Evolutionary conservation across 2,888 invertebrate species (phyloP).

Genomic region (Dryobotodes eremita): DNA sequence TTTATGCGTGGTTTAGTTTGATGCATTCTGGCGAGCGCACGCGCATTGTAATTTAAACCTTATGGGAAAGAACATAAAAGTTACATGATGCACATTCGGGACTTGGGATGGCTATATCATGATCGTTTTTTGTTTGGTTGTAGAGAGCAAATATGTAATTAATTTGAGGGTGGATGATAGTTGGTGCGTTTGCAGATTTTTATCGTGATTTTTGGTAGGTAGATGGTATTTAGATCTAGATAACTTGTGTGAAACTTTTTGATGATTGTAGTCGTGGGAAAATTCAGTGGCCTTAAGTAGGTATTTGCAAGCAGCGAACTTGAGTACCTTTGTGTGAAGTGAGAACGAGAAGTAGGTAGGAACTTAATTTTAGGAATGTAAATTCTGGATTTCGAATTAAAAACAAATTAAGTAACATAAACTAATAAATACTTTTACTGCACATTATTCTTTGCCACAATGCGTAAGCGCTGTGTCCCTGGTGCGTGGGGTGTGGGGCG

Average conservation of each 20-base stretch:
- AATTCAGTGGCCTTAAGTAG: too few relatives aligned
- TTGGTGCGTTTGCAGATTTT: slow-evolving; percentile 48
- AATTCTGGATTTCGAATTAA: too few relatives aligned
- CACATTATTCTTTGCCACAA: too few relatives aligned
- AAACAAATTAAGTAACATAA: too few relatives aligned
- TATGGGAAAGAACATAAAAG: neutral
- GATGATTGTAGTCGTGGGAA: slow-evolving; percentile 46
- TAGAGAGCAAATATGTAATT: slow-evolving; percentile 49
- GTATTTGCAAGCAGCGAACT: too few relatives aligned
- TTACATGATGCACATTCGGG: neutral
- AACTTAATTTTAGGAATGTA: too few relatives aligned
- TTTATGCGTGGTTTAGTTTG: slow-evolving; percentile 31
- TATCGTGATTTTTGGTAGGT: slow-evolving; percentile 50
- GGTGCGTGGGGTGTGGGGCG: too few relatives aligned
- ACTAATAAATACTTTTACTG: too few relatives aligned
- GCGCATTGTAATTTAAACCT: slow-evolving; percentile 10
- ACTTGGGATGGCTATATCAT: neutral
- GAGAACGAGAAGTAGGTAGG: too few relatives aligned
- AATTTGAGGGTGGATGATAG: slow-evolving; percentile 30
- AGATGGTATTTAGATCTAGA: slow-evolving; percentile 30
- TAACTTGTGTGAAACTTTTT: slow-evolving; percentile 29
- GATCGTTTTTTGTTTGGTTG: slow-evolving; percentile 48
- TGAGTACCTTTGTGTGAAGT: too few relatives aligned
- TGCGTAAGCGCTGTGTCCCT: too few relatives aligned
- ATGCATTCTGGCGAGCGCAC: neutral